Conservation (phyloP, 2,113 vertebrate genomes). For the Calidris pugnax region DNA sequence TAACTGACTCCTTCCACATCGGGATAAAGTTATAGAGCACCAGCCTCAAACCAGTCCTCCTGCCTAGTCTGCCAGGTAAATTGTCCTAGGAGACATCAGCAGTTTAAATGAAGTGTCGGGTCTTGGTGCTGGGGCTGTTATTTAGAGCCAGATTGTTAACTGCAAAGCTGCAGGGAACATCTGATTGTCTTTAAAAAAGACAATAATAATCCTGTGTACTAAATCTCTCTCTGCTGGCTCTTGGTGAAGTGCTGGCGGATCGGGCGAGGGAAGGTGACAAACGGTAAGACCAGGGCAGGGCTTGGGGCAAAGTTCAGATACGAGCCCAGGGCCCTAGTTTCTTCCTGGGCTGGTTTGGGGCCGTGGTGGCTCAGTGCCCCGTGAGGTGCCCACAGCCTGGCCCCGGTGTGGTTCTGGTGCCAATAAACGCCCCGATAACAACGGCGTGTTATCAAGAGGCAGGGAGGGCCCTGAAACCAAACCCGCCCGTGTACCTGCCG, state of each 20-base stretch:
- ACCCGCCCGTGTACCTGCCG: not conserved
- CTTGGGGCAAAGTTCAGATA: not conserved
- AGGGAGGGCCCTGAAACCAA: conserved; percentile 66
- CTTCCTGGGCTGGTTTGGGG: not conserved
- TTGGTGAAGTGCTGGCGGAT: not conserved
- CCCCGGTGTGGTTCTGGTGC: not conserved
- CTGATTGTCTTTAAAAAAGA: not conserved
- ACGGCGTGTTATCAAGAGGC: not conserved
- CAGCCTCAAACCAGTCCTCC: not conserved
- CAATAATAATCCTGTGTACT: fast-evolving
- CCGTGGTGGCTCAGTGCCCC: fast-evolving
- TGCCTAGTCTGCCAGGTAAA: not conserved
- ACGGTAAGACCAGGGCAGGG: not conserved
- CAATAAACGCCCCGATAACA: fast-evolving
- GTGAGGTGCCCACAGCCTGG: not conserved
- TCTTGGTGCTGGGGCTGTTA: not conserved
- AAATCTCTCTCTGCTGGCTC: not conserved
- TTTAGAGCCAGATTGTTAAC: not conserved
- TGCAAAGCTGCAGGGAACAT: not conserved
- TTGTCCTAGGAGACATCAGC: not conserved
- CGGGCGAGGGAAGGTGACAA: not conserved
- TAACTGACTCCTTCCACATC: not conserved
- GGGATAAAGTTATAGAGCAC: not conserved
- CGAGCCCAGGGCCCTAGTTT: fast-evolving
- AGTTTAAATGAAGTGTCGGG: not conserved